Evolutionary conservation across 2,888 invertebrate species (phyloP).

Genomic region (Heterodera filipjevi): DNA sequence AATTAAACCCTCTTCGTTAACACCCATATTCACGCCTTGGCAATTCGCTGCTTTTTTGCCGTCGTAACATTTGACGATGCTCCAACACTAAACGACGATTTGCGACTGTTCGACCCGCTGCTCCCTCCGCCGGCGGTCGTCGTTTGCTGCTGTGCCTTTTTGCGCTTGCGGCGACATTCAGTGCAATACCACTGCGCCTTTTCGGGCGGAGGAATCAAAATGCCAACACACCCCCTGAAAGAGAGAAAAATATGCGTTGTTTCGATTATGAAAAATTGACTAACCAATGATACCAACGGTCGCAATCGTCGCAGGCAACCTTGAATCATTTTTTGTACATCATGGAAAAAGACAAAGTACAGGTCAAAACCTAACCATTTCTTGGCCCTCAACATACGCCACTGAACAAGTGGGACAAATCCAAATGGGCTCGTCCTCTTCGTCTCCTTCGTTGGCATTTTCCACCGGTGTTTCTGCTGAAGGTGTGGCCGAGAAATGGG

Average conservation of each 20-base stretch:
- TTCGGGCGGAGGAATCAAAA: conserved; percentile 51
- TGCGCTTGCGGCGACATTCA: conserved; percentile 47
- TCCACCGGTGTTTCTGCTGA: not conserved
- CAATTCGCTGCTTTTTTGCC: conserved; percentile 15
- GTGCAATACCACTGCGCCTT: conserved; percentile 56
- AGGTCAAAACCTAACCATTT: conserved; percentile 51
- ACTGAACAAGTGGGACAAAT: conserved; percentile 62
- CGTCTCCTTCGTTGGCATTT: conserved; percentile 17
- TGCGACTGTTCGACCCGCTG: conserved; percentile 17
- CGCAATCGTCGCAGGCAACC: conserved; percentile 57
- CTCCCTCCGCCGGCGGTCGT: conserved; percentile 7
- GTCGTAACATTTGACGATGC: not conserved
- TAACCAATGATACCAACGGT: conserved; percentile 64
- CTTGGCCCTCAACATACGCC: conserved; percentile 59
- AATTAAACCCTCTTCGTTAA: not conserved
- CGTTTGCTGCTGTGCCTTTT: conserved; percentile 35
- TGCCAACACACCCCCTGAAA: conserved; percentile 58
- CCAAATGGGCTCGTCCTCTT: conserved; percentile 52
- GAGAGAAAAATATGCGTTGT: not conserved
- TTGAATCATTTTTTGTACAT: too few relatives aligned
- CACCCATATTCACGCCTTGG: not conserved
- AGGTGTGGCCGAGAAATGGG: not conserved
- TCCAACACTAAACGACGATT: not conserved
- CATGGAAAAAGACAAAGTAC: not conserved
- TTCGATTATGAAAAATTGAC: conserved; percentile 6